A percentile compares a stretch with the other conserved stretches of the same genome.
Evolutionary conservation across 92 coral and sea anemone genomes (phyloP).

Genomic region (Desmophyllum pertusum): DNA sequence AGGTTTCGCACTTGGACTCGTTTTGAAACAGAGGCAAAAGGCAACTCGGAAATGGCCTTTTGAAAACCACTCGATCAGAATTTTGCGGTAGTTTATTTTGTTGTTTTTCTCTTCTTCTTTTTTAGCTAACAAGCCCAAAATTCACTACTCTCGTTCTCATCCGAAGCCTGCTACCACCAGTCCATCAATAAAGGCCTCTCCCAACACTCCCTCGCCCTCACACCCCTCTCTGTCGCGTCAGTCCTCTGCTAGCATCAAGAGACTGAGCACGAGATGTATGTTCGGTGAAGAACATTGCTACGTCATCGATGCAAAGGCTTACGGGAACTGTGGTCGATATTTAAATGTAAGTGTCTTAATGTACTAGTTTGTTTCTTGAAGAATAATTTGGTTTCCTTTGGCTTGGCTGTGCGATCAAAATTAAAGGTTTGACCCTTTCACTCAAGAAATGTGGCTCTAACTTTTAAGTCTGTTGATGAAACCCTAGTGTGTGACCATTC

Average conservation of each 20-base stretch:
- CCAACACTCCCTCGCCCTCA: constrained; percentile 48
- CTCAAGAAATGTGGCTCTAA: too few species aligned
- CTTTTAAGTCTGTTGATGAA: too few species aligned
- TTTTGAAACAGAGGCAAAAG: too few species aligned
- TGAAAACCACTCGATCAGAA: too few species aligned
- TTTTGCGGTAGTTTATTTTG: background rate
- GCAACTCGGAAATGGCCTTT: too few species aligned
- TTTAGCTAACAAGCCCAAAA: constrained; percentile 36
- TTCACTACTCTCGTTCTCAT: constrained; percentile 37
- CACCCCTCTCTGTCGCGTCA: constrained; percentile 65
- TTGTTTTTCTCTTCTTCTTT: background rate
- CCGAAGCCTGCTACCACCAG: constrained; percentile 33
- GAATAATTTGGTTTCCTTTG: background rate
- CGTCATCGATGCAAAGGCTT: constrained; percentile 98
- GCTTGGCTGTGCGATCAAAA: too few species aligned
- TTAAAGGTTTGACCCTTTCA: too few species aligned
- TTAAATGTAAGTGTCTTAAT: constrained; percentile 73
- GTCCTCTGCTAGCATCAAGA: constrained; percentile 71
- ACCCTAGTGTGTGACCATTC: too few species aligned
- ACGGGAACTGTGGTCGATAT: constrained; percentile 98
- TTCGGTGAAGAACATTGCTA: constrained; percentile 97
- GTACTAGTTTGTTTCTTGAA: background rate
- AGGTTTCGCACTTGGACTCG: too few species aligned
- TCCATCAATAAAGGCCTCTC: constrained; percentile 35
- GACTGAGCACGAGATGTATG: constrained; percentile 80